Evolutionary conservation across 2,113 vertebrate genomes (phyloP), one percentile per base, ranked within the genome.

Genomic region (Channa maculata): DNA sequence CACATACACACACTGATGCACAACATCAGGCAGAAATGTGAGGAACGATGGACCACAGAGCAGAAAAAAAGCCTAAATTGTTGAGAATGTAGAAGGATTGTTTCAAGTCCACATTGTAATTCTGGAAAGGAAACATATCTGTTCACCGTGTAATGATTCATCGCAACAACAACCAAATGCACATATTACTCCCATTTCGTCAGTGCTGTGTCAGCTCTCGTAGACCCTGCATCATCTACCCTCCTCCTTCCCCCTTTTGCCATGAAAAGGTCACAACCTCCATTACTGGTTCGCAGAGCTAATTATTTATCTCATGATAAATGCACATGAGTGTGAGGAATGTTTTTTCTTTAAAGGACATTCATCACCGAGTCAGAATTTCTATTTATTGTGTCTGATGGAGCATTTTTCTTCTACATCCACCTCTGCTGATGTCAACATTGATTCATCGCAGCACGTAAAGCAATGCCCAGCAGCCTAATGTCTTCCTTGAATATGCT

Each of bases 171-270:
- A 61, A 54, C 14, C 72, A 75, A 72, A 80, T 63, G 38, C 72
- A 75, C 66, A 63, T 50, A 83, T 85, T 82, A 77, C 55, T 80
- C 66, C 58, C 73, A 78, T 88, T 71, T 82, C 63, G 34, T 87
- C 86, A 86, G 41, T 24, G 59, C 65, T 55, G 59, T 77, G 83
- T 78, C 75, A 84, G 64, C 68, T 54, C 0, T 41, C 57, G 7
- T 3, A 68, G 64, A 52, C 41, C n/a, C 57, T 15, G 2, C 3
- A 2, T 3, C 34, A 7, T 36, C 8, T 33, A 34, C 34, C 11
- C 43, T 24, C 9, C 3, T 15, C 2, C 6, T 12, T 36, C 43
- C 13, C 24, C 24, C 12, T 3, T 39, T 37, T 39, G 5, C 62
- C 53, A 11, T 41, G 14, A 15, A 66, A 82, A 76, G 58, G 61